phyloP scores from a whole-genome alignment of 2,797 vertebrate species.

The Semaprochilodus insignis region DNA sequence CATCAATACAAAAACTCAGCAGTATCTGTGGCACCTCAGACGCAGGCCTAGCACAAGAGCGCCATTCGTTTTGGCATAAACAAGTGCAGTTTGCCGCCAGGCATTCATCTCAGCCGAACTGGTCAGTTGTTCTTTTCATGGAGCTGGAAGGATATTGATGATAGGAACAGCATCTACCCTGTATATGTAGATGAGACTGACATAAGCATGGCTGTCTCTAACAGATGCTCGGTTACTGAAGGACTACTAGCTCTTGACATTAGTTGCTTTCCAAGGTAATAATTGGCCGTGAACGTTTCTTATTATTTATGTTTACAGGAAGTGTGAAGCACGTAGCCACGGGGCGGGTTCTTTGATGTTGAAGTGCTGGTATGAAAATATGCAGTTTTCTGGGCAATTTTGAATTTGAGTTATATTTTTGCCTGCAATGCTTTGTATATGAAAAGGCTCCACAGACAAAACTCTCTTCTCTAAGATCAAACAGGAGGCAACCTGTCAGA shows the following conservation, averaged over 20 bases:
- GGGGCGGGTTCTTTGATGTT: neutral
- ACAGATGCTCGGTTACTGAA: neutral
- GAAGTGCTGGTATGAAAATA: neutral
- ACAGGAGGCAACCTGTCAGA: slow-evolving; percentile 42
- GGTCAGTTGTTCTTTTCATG: slow-evolving; percentile 1
- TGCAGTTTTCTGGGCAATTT: neutral
- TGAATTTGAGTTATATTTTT: neutral
- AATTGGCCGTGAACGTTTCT: neutral
- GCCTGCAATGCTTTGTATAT: neutral
- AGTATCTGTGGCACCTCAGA: slow-evolving; percentile 12
- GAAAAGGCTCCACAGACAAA: slow-evolving; percentile 6
- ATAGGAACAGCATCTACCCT: too few species aligned
- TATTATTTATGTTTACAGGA: neutral
- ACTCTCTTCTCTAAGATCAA: slow-evolving; percentile 41
- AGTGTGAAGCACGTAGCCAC: neutral
- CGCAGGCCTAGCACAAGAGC: slow-evolving; percentile 15
- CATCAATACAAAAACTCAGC: neutral
- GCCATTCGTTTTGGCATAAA: slow-evolving; percentile 21
- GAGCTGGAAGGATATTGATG: neutral
- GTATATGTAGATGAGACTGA: neutral
- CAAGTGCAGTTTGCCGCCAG: neutral
- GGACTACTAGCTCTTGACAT: neutral
- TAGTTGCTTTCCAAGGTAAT: neutral
- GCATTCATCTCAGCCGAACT: neutral
- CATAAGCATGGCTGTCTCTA: too few species aligned